These are phyloP conservation scores for Rhagoletis pomonella DNA, from an alignment of 1,140 invertebrate species.

Conservation along the genomic window DNA sequence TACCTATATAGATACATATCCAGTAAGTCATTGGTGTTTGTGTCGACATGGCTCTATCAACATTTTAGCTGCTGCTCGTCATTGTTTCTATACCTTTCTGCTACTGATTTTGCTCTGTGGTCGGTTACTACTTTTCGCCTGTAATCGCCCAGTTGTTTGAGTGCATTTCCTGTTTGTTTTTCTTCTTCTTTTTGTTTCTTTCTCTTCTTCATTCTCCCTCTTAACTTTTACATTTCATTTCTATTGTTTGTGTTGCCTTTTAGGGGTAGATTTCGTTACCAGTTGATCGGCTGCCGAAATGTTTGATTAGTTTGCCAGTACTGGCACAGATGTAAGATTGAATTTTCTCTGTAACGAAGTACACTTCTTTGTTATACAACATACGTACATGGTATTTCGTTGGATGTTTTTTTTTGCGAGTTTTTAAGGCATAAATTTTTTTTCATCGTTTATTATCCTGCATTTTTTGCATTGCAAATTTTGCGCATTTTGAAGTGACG, in stretches of 20 bases:
- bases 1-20: no score
- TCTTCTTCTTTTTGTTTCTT: not conserved
- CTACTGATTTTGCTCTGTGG: not conserved
- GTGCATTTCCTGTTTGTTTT: not conserved
- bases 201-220: not conserved
- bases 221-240: not conserved
- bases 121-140: not conserved
- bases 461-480: no score
- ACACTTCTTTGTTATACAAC: not conserved
- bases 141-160: not conserved
- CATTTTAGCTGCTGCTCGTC: not conserved
- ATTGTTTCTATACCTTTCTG: no score
- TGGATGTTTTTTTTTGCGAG: not conserved
- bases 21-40: not conserved
- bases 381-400: not conserved
- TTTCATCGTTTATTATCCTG: not conserved
- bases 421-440: not conserved
- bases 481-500: no score
- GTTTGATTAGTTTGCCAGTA: not conserved
- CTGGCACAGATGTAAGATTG: not conserved
- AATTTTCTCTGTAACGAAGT: not conserved
- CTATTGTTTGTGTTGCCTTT: slow-evolving; percentile 22
- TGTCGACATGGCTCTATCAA: not conserved
- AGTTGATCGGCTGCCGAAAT: slow-evolving; percentile 14
- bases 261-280: slow-evolving; percentile 24